phyloP scores from a whole-genome alignment of 2,113 vertebrate genomes.

The Chiloscyllium plagiosum region DNA sequence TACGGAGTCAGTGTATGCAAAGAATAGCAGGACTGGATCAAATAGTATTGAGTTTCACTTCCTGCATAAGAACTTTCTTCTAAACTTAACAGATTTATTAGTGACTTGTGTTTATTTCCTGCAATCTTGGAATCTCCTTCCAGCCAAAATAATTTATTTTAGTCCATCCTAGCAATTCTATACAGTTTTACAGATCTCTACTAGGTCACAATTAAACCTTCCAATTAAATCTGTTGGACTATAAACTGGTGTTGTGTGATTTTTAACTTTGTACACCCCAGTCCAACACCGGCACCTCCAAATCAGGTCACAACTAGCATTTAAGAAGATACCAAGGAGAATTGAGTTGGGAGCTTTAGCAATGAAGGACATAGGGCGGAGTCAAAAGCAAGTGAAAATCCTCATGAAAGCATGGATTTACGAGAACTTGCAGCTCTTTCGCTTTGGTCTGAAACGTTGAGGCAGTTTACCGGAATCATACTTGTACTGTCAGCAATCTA shows the following conservation, averaged over 20 bases:
- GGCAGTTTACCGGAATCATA: too few relatives aligned
- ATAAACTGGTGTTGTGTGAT: too few relatives aligned
- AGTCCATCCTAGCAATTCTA: background rate
- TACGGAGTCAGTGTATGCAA: background rate
- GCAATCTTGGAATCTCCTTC: background rate
- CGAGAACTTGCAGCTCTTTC: background rate
- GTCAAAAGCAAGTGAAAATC: background rate
- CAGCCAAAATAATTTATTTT: background rate
- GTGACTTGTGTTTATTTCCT: background rate
- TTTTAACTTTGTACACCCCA: too few relatives aligned
- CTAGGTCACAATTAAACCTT: too few relatives aligned
- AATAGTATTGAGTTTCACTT: background rate
- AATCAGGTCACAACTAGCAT: background rate
- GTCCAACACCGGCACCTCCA: too few relatives aligned
- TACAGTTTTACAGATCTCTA: background rate
- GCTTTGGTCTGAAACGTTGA: too few relatives aligned
- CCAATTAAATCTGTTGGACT: too few relatives aligned
- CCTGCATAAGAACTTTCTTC: background rate
- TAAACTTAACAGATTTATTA: background rate
- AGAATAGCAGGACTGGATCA: background rate
- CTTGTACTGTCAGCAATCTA: too few relatives aligned
- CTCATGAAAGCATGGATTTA: background rate
- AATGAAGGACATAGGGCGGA: background rate
- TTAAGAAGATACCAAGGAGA: background rate
- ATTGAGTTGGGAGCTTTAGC: background rate